These are phyloP conservation scores for Trisateles emortualis DNA, from an alignment of 2,888 invertebrate genomes.

Conservation along the genomic window DNA sequence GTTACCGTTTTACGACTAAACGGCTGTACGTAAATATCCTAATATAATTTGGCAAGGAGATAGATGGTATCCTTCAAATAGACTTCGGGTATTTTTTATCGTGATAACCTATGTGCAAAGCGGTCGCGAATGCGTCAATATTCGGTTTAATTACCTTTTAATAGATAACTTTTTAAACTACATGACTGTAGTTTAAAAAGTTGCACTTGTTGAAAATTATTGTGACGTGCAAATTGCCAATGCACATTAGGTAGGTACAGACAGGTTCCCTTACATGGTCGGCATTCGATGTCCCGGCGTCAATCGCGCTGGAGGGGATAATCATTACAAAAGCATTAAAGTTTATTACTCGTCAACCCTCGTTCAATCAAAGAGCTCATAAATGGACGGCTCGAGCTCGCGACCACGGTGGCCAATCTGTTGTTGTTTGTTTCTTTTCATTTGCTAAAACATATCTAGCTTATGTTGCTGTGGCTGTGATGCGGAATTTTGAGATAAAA, in stretches of 20 bases:
- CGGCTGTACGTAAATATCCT: no score
- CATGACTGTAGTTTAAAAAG: slow-evolving; percentile 25
- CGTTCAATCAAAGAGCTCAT: slow-evolving; percentile 28
- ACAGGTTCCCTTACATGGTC: slow-evolving; percentile 28
- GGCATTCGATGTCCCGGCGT: slow-evolving; percentile 6
- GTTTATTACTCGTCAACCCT: slow-evolving; percentile 28
- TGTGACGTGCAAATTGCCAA: slow-evolving; percentile 19
- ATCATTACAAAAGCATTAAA: slow-evolving; percentile 33
- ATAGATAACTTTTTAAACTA: slow-evolving; percentile 31
- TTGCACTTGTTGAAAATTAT: slow-evolving; percentile 30
- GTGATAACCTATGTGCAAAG: no score
- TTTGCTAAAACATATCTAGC: slow-evolving; percentile 28
- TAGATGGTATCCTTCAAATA: no score
- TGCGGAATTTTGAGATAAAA: no score
- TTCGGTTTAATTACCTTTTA: no score
- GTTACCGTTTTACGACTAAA: no score
- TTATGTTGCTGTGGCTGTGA: background rate
- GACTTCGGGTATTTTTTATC: no score
- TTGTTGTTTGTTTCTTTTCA: slow-evolving; percentile 36
- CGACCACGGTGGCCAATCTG: slow-evolving; percentile 19
- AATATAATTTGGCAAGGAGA: no score
- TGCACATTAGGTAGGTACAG: slow-evolving; percentile 14
- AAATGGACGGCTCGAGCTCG: slow-evolving; percentile 17
- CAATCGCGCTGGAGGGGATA: slow-evolving; percentile 3
- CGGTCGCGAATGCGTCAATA: no score